Conservation (phyloP, 2,888 invertebrate species). For the Hypena proboscidalis region DNA sequence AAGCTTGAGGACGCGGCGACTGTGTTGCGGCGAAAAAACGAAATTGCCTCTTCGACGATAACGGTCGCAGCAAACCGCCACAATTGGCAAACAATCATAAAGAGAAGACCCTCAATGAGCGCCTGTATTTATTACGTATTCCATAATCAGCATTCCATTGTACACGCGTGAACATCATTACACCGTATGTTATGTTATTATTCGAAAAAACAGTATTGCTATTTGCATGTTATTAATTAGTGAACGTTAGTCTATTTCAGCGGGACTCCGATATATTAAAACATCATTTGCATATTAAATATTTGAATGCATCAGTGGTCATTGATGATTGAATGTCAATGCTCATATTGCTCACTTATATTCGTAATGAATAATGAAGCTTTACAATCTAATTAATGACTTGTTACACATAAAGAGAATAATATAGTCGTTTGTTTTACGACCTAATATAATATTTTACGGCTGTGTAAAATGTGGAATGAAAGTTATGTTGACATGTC, state of each 20-base stretch:
- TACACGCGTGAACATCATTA: conserved; percentile 3
- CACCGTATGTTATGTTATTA: conserved; percentile 1
- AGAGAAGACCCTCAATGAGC: conserved; percentile 9
- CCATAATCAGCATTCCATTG: conserved; percentile 23
- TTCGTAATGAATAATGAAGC: no score
- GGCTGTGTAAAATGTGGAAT: no score
- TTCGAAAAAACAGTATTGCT: conserved; percentile 14
- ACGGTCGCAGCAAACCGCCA: conserved; percentile 57
- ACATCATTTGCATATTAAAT: conserved; percentile 8
- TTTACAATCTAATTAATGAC: no score
- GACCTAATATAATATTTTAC: no score
- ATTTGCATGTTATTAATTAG: conserved; percentile 17
- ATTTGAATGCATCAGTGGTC: conserved; percentile 10
- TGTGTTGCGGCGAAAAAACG: conserved; percentile 57
- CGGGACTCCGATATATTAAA: not conserved
- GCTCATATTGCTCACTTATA: not conserved
- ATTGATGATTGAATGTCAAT: conserved; percentile 9
- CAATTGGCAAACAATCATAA: conserved; percentile 43
- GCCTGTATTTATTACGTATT: not conserved
- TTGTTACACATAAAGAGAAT: no score
- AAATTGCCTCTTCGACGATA: conserved; percentile 46
- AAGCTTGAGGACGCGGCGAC: conserved; percentile 68
- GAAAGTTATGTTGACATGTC: no score
- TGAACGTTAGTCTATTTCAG: conserved; percentile 17
- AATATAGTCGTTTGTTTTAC: no score